Conservation (phyloP, 1,140 invertebrate genomes). For the Zaprionus davidi region DNA sequence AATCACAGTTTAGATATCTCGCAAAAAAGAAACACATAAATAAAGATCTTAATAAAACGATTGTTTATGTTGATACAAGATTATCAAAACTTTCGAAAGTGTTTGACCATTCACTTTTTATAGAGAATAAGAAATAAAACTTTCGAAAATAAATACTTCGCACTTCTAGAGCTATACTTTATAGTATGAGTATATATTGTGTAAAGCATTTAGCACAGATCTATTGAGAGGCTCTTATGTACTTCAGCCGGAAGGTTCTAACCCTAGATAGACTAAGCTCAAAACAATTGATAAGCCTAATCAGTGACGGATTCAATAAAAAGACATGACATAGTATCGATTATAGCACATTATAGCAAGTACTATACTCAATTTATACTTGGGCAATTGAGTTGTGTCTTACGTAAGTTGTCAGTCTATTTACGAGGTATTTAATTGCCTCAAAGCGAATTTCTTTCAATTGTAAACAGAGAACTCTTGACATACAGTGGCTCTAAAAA, state of each 20-base stretch:
- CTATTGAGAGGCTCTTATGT: not conserved
- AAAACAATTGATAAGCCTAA: conserved; percentile 47
- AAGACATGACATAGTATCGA: conserved; percentile 1
- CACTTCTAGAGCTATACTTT: not conserved
- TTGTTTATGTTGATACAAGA: not conserved
- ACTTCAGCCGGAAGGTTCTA: conserved; percentile 24
- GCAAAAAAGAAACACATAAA: not conserved
- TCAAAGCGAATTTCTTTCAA: conserved; percentile 1
- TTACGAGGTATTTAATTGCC: conserved; percentile 4
- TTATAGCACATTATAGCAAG: conserved; percentile 9
- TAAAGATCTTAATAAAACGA: not conserved
- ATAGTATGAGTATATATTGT: not conserved
- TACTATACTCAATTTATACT: conserved; percentile 14
- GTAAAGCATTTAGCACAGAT: not conserved
- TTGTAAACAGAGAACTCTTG: conserved; percentile 19
- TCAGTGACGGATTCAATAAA: conserved; percentile 18
- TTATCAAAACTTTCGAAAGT: not conserved
- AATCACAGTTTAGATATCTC: not conserved
- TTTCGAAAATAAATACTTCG: not conserved
- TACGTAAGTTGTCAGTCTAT: conserved; percentile 18
- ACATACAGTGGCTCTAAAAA: not conserved
- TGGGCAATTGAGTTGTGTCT: conserved; percentile 8
- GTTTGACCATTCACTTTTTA: not conserved
- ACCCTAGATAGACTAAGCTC: conserved; percentile 43
- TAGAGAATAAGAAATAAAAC: not conserved